phyloP scores from a whole-genome alignment of 2,797 vertebrate genomes.

The Aphelocoma californica region DNA sequence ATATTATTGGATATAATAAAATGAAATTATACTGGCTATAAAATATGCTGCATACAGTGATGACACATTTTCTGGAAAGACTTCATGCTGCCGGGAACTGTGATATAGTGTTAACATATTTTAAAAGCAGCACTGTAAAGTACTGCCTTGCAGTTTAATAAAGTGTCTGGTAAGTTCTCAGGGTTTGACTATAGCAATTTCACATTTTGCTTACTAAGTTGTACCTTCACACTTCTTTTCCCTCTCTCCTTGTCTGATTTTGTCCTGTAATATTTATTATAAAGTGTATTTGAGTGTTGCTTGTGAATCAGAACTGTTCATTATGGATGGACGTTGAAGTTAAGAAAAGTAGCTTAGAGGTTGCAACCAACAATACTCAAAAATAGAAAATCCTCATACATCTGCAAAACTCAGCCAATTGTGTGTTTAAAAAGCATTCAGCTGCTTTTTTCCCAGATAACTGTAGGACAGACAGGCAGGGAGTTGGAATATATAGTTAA shows the following conservation, averaged over 20 bases:
- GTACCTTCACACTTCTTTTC: background rate
- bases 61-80: conserved; percentile 58
- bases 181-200: background rate
- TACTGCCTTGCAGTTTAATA: conserved; percentile 34
- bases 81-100: conserved; percentile 49
- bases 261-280: background rate
- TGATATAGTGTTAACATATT: conserved; percentile 50
- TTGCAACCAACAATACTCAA: background rate
- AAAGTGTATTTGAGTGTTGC: background rate
- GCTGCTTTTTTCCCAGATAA: background rate
- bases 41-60: conserved; percentile 28
- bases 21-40: conserved; percentile 33
- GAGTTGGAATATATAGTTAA: background rate
- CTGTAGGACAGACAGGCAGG: background rate
- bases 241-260: background rate
- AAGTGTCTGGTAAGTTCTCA: conserved; percentile 4
- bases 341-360: background rate
- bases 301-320: background rate
- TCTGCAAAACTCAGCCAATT: background rate
- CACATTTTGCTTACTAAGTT: background rate
- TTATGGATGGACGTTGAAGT: background rate
- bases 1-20: conserved; percentile 50
- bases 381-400: background rate
- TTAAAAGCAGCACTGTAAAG: conserved; percentile 28
- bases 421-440: background rate